A percentile compares a stretch with the other conserved stretches of the same genome.
phyloP scores from a whole-genome alignment of 2,113 vertebrate species.

The Hydropotes inermis region DNA sequence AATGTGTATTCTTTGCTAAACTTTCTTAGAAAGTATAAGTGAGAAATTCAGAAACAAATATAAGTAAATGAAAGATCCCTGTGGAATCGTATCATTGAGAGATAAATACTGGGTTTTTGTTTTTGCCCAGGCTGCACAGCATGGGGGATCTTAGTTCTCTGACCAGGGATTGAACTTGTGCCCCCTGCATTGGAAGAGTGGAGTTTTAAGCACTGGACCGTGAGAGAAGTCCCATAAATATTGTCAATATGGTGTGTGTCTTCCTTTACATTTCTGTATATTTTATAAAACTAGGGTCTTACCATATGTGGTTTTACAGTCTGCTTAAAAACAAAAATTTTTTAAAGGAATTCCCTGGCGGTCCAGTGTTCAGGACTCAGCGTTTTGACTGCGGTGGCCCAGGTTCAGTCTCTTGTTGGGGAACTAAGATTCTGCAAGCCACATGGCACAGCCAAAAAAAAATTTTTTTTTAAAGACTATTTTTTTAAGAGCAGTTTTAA shows the following conservation, averaged over 20 bases:
- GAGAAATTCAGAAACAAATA: conserved; percentile 37
- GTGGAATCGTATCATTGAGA: background rate
- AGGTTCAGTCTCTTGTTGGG: background rate
- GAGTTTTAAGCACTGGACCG: background rate
- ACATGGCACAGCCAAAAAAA: background rate
- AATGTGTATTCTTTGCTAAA: background rate
- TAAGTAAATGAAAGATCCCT: background rate
- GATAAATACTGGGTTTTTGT: background rate
- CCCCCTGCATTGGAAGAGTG: background rate
- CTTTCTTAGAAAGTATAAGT: background rate
- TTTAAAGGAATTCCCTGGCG: background rate
- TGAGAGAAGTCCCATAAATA: background rate
- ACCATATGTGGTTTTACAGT: background rate
- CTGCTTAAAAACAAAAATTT: background rate
- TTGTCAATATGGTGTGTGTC: background rate
- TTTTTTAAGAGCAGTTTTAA: background rate
- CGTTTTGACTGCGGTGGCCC: background rate
- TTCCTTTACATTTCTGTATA: conserved; percentile 20
- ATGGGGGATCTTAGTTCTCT: background rate
- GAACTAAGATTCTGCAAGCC: background rate
- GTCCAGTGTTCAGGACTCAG: background rate
- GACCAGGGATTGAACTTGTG: background rate
- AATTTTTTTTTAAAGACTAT: background rate
- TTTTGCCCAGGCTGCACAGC: background rate
- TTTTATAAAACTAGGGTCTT: conserved; percentile 3